Evolutionary conservation across 64 coral and sea anemone species (phyloP).

Genomic region (Stichodactyla mertensii): DNA sequence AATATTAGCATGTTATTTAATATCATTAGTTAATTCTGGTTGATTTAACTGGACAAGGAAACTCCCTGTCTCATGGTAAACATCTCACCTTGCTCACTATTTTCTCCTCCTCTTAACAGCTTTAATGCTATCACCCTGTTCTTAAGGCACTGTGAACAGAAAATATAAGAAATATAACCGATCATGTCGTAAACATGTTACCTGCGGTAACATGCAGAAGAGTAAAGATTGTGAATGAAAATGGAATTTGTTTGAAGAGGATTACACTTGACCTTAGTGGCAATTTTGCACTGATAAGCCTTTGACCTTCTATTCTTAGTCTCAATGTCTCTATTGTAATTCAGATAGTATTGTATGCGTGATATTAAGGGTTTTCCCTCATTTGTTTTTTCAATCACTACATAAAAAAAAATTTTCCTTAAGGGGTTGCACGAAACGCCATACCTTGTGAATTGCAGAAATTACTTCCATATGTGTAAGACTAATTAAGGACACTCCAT

Average conservation of each 20-base stretch:
- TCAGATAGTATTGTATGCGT: too few species aligned
- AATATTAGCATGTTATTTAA: neutral
- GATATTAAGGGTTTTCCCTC: too few species aligned
- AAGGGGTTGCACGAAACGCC: neutral
- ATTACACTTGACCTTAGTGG: too few species aligned
- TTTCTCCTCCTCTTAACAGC: conserved; percentile 51
- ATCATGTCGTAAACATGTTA: neutral
- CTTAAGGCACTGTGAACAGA: conserved; percentile 60
- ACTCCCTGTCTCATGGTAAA: neutral
- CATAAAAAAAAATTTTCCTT: too few species aligned
- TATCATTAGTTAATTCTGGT: too few species aligned
- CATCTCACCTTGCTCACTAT: conserved; percentile 29
- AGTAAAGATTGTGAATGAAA: too few species aligned
- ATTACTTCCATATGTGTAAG: conserved; percentile 81
- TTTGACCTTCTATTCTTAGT: too few species aligned
- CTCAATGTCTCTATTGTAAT: too few species aligned
- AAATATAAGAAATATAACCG: conserved; percentile 6
- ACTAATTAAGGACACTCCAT: conserved; percentile 59
- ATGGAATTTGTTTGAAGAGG: too few species aligned
- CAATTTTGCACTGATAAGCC: too few species aligned
- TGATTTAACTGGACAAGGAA: too few species aligned
- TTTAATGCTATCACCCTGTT: conserved; percentile 91
- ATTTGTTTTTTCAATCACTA: too few species aligned
- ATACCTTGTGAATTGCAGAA: conserved; percentile 86
- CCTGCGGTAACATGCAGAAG: neutral